Percentiles rank a stretch among this genome's conserved stretches.
phyloP scores from a whole-genome alignment of 2,113 vertebrate genomes.

The Eonycteris spelaea region DNA sequence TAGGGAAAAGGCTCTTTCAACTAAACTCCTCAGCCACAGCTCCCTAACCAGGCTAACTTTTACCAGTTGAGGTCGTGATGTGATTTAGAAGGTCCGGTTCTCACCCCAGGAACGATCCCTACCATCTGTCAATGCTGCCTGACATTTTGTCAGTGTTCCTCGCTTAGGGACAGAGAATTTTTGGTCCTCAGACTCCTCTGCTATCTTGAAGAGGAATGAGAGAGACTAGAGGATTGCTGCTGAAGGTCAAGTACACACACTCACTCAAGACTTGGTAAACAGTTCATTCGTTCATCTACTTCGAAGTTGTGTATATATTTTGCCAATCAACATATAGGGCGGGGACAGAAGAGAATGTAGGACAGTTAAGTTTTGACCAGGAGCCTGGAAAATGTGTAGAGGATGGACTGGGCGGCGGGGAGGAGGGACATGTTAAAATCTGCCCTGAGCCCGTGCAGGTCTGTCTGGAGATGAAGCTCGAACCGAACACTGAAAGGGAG shows the following conservation, averaged over 20 bases:
- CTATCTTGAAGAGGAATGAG: neutral
- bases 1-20: neutral
- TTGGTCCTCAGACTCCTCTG: neutral
- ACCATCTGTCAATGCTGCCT: neutral
- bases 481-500: accelerated
- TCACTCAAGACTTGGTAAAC: neutral
- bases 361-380: neutral
- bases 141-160: neutral
- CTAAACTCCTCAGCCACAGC: too few species aligned
- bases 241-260: neutral
- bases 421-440: neutral
- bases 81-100: neutral
- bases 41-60: neutral
- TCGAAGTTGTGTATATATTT: neutral
- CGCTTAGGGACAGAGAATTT: neutral
- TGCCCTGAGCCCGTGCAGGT: neutral
- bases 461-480: neutral
- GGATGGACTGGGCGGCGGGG: neutral
- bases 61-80: neutral
- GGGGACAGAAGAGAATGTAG: neutral
- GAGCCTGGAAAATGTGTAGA: neutral
- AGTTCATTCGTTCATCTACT: neutral
- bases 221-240: neutral
- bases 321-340: neutral
- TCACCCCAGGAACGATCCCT: neutral